Evolutionary conservation across 2,888 invertebrate species (phyloP), one percentile per base, ranked within the genome.

Genomic region (Dasypolia templi): DNA sequence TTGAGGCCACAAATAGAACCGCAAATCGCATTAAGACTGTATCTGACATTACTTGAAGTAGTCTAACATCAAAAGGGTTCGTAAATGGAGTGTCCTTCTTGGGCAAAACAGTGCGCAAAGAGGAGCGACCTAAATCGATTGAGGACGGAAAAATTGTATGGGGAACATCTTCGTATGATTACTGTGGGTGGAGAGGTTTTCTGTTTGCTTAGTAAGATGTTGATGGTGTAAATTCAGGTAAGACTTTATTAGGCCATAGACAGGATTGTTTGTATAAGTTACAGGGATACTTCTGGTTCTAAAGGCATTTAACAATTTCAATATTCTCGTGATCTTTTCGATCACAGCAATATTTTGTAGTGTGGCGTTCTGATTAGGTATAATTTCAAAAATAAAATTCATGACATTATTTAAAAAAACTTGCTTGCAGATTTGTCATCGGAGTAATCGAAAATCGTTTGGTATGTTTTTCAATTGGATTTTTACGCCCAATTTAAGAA

Each of bases 81-180:
- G 72, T 75, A 75, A 74, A 76, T 75, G 53, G 84, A 77, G 82
- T 73, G 63, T 79, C 79, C 79, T 77, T 79, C 81, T 72, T 73
- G 75, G 75, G 59, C 61, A 75, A 79, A 81, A 83, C 76, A 75
- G 78, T 68, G 71, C 71, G 79, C 76, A 66, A 74, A 56, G 71
- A 81, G 79, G 73, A 81, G 74, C 49, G 79, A 75, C 86, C 88
- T 81, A 79, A 82, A 87, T 86, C 77, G 83, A 83, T 86, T 85
- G 74, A 70, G 71, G 53, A 39, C 66, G 68, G 66, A 51, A 68
- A 79, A 77, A 80, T 29, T 82, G 49, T 81, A 79, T 80, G 73
- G 67, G 29, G 76, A 72, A 69, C 71, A 39, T 79, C 68, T 83
- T 75, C 1, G 22, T 77, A n/a, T 35, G 72, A 69, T 81, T 67